phyloP scores from a whole-genome alignment of 2,888 invertebrate genomes.

The Chamaedrilus cognettii region DNA sequence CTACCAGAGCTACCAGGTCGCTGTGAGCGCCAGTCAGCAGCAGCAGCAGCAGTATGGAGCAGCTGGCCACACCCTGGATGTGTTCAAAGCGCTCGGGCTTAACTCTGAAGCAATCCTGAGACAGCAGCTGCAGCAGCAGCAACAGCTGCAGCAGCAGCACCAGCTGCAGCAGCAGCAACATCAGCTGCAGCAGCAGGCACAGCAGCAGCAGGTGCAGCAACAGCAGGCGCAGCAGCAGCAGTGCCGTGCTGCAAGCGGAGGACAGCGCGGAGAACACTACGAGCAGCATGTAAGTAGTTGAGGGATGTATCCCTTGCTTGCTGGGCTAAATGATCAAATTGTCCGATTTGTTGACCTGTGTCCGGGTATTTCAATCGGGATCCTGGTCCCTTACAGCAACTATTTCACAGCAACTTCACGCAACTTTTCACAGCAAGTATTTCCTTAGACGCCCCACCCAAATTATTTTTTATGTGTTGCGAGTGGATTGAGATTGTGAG shows the following conservation, averaged over 20 bases:
- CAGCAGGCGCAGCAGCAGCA: slow-evolving; percentile 31
- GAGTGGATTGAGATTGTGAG: too few relatives aligned
- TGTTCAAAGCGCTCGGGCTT: slow-evolving; percentile 31
- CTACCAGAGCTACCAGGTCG: not conserved
- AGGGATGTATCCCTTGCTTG: too few relatives aligned
- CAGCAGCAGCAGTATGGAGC: slow-evolving; percentile 16
- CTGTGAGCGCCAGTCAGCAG: not conserved
- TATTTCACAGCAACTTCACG: too few relatives aligned
- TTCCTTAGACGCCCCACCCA: too few relatives aligned
- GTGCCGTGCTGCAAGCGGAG: slow-evolving; percentile 11
- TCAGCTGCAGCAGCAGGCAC: slow-evolving; percentile 18
- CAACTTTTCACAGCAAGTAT: too few relatives aligned
- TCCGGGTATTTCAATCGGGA: too few relatives aligned
- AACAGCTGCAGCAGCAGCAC: slow-evolving; percentile 43
- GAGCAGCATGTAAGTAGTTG: too few relatives aligned
- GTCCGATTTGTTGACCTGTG: too few relatives aligned
- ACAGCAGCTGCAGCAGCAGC: slow-evolving; percentile 41
- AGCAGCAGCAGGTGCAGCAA: slow-evolving; percentile 19
- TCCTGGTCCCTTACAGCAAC: too few relatives aligned
- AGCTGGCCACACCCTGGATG: slow-evolving; percentile 12
- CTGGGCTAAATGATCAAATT: too few relatives aligned
- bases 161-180: slow-evolving; percentile 29
- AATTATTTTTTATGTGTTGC: too few relatives aligned
- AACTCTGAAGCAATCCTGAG: slow-evolving; percentile 39
- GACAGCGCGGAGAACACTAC: too few relatives aligned